These are phyloP conservation scores for Rhagoletis pomonella DNA, from an alignment of 1,140 invertebrate genomes.

Conservation along the genomic window DNA sequence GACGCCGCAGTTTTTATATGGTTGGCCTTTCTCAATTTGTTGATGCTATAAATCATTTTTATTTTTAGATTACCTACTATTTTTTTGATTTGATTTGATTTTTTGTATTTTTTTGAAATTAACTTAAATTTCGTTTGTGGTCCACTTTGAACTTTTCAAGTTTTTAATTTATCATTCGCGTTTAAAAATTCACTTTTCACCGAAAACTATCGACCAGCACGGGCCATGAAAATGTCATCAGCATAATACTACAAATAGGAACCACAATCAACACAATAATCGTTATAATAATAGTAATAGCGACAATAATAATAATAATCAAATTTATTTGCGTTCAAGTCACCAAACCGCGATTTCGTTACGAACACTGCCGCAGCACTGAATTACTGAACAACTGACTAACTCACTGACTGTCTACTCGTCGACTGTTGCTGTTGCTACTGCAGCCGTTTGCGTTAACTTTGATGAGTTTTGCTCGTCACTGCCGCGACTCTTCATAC, in stretches of 20 bases:
- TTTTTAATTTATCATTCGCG: not conserved
- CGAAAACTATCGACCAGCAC: not conserved
- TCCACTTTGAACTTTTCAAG: too few species aligned
- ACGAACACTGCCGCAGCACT: conserved; percentile 40
- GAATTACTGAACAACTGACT: conserved; percentile 39
- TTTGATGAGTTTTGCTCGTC: not conserved
- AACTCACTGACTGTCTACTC: conserved; percentile 9
- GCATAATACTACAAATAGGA: conserved; percentile 14
- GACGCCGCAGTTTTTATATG: conserved; percentile 27
- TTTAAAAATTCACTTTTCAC: not conserved
- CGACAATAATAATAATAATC: conserved; percentile 47
- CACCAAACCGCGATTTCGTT: conserved; percentile 45
- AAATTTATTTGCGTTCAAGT: conserved; percentile 31
- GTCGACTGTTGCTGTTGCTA: conserved; percentile 39
- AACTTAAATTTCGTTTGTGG: too few species aligned
- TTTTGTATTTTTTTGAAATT: too few species aligned
- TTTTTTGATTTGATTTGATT: conserved; percentile 11
- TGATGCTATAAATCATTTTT: conserved; percentile 6
- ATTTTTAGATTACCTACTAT: not conserved
- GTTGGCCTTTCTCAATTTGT: not conserved
- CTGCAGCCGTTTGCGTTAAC: conserved; percentile 6
- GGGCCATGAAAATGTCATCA: conserved; percentile 23
- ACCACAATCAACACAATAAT: conserved; percentile 33
- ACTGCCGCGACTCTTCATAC: conserved; percentile 24
- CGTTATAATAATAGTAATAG: conserved; percentile 44